These are phyloP conservation scores for Opisthocomus hoazin DNA, from an alignment of 2,113 vertebrate genomes.

Conservation along the genomic window DNA sequence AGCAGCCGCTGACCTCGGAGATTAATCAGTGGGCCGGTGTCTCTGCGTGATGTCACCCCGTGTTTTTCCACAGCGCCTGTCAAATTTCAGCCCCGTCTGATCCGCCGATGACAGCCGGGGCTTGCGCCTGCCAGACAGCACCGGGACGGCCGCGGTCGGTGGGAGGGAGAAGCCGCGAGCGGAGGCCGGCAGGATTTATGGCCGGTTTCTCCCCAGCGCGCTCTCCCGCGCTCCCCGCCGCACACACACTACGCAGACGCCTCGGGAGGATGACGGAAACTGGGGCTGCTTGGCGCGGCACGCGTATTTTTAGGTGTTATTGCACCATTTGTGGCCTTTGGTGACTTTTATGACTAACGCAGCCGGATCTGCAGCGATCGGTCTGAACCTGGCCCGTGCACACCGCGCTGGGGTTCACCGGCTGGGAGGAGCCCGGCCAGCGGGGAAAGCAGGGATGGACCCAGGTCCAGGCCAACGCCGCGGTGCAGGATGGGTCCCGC, in stretches of 20 bases:
- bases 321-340: neutral
- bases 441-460: neutral
- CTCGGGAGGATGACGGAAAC: neutral
- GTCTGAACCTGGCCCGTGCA: rapidly evolving
- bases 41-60: slow-evolving; percentile 47
- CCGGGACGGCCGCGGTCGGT: neutral
- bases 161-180: neutral
- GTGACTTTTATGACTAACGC: neutral
- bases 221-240: neutral
- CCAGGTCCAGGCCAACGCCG: neutral
- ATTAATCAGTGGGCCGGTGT: slow-evolving; percentile 1
- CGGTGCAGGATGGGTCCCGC: rapidly evolving
- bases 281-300: rapidly evolving
- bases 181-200: neutral
- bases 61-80: slow-evolving; percentile 49
- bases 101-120: neutral
- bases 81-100: neutral
- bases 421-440: neutral
- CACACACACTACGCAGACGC: neutral
- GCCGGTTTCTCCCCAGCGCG: neutral
- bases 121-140: neutral
- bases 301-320: neutral
- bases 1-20: neutral
- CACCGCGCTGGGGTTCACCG: rapidly evolving
- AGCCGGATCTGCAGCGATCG: rapidly evolving